Evolutionary conservation across 2,797 vertebrate genomes (phyloP), one percentile per base, ranked within the genome.

Genomic region (Urosaurus nigricauda): DNA sequence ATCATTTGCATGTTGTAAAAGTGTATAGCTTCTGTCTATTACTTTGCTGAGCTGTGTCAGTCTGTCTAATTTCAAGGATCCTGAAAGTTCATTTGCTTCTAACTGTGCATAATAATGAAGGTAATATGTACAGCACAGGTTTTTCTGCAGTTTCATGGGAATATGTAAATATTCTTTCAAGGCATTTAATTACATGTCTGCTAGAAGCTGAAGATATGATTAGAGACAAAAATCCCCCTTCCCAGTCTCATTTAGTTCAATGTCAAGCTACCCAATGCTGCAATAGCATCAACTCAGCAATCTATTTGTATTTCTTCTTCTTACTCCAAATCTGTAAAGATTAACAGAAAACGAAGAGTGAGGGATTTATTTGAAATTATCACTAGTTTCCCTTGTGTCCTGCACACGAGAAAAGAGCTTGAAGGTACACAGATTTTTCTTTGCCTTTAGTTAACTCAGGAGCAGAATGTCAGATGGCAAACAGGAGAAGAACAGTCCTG

Each of bases 231-330:
- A 75, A 63, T 40, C 56, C 56, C 58, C 90, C 60, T n/a, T 90
- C 17, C 84, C 91, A 94, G 81, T 93, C 60, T 47, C 88, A 84
- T 73, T 56, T 91, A 89, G 37, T 89, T 88, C 5, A 82, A 74
- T 91, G 94, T 93, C 21, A 84, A 93, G 79, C 88, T 91, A 53
- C 92, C 53, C 91, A 91, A 90, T 91, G 73, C 53, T 79, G 80
- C 12, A 89, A 14, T 40, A 47, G 2, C 91, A 68, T 93, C 47
- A 0, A 1, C 5, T 87, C 88, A 73, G 7, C n/a, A 84, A n/a
- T 63, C 51, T 71, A 85, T 75, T 89, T 91, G 89, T 87, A 89
- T 88, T 91, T 87, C 87, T 88, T 90, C 90, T 37, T 83, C 16
- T 43, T 14, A 16, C 2, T 40, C 47, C 37, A 68, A 89, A 94